Evolutionary conservation across 2,888 invertebrate species (phyloP).

Genomic region (Spodoptera littoralis): DNA sequence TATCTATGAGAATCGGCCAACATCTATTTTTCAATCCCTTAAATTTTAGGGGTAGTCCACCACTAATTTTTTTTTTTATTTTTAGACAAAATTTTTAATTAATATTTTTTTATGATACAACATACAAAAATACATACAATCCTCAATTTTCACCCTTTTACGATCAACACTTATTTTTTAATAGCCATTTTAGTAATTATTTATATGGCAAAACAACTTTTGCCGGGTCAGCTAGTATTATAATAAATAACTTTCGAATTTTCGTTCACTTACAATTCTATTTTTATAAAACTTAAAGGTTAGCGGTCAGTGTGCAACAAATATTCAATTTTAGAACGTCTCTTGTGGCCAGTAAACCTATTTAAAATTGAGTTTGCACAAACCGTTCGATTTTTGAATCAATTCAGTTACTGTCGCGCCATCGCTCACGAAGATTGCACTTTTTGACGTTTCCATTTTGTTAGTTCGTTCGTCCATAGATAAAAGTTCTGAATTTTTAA

Average conservation of each 20-base stretch:
- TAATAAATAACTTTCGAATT: background rate
- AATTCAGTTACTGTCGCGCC: background rate
- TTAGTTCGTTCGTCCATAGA: background rate
- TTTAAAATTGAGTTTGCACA: slow-evolving; percentile 15
- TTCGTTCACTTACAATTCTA: slow-evolving; percentile 9
- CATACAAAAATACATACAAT: no score
- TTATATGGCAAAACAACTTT: no score
- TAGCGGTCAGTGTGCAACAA: background rate
- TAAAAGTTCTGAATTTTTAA: slow-evolving; percentile 7
- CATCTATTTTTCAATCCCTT: no score
- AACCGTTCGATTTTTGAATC: slow-evolving; percentile 22
- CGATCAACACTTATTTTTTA: no score
- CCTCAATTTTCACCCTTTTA: no score
- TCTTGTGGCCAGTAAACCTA: background rate
- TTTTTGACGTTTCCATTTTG: slow-evolving; percentile 13
- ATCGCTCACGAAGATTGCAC: slow-evolving; percentile 10
- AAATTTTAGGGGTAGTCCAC: no score
- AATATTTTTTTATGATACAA: no score
- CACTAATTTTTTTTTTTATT: no score
- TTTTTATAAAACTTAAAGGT: slow-evolving; percentile 2
- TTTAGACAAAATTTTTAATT: no score
- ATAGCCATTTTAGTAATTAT: no score
- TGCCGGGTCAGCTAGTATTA: background rate
- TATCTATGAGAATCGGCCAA: no score
- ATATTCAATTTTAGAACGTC: slow-evolving; percentile 17